These are phyloP conservation scores for Athetis lepigone DNA, from an alignment of 2,888 invertebrate genomes.

Conservation along the genomic window DNA sequence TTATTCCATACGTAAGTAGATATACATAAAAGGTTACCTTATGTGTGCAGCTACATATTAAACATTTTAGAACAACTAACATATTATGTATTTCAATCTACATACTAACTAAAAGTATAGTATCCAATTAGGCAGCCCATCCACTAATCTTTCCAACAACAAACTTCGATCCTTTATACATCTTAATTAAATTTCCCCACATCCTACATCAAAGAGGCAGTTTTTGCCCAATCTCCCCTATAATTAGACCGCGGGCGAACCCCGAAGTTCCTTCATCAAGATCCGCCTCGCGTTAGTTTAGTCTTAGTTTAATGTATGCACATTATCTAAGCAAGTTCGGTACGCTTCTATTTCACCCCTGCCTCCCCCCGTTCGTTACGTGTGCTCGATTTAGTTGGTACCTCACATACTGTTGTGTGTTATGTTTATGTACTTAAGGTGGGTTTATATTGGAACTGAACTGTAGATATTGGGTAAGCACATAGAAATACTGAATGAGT, in stretches of 20 bases:
- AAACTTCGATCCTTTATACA: slow-evolving; percentile 47
- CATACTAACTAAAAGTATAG: slow-evolving; percentile 11
- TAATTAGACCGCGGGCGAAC: slow-evolving; percentile 85
- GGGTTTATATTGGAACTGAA: slow-evolving; percentile 14
- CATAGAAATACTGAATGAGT: no score
- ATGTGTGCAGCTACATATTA: no score
- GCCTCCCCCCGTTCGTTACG: slow-evolving; percentile 72
- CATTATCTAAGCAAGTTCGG: slow-evolving; percentile 90
- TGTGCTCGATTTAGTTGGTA: slow-evolving; percentile 80
- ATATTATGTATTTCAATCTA: neutral
- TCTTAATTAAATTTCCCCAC: slow-evolving; percentile 68
- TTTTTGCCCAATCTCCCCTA: slow-evolving; percentile 76
- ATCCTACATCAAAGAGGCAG: slow-evolving; percentile 61
- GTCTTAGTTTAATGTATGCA: slow-evolving; percentile 90
- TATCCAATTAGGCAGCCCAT: slow-evolving; percentile 32
- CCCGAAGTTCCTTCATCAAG: slow-evolving; percentile 88
- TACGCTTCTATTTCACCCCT: slow-evolving; percentile 69
- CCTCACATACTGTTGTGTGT: slow-evolving; percentile 60
- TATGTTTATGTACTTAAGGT: slow-evolving; percentile 24
- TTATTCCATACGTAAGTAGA: no score
- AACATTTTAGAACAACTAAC: no score
- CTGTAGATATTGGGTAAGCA: neutral
- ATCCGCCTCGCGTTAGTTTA: slow-evolving; percentile 86
- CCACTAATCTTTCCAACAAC: slow-evolving; percentile 38
- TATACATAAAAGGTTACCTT: no score